Evolutionary conservation across 1,140 invertebrate genomes (phyloP).

Genomic region (Aphelinus atriplicis): DNA sequence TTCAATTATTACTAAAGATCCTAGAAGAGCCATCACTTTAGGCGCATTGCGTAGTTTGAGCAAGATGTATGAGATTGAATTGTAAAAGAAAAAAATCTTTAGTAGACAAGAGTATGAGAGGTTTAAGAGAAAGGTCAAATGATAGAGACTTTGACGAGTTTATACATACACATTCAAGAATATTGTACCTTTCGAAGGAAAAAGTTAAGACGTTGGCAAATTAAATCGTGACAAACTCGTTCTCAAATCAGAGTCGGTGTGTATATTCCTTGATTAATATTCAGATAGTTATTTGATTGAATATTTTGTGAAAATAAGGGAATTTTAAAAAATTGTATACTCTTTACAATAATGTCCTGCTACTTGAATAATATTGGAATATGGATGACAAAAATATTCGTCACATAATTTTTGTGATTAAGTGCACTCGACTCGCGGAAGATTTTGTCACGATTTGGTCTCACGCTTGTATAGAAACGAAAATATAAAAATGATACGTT

Average conservation of each 20-base stretch:
- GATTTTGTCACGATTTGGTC: not conserved
- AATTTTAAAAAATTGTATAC: too few species aligned
- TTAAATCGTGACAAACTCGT: constrained; percentile 12
- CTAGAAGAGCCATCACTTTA: constrained; percentile 59
- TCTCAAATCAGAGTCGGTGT: too few species aligned
- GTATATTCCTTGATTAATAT: too few species aligned
- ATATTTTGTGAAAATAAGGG: too few species aligned
- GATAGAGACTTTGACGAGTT: constrained; percentile 20
- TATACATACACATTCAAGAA: constrained; percentile 37
- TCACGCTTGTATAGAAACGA: constrained; percentile 31
- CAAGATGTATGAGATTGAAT: constrained; percentile 21
- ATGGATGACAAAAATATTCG: too few species aligned
- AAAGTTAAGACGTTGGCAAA: not conserved
- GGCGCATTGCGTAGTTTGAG: constrained; percentile 55
- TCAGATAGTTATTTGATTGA: too few species aligned
- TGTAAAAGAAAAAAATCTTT: constrained; percentile 15
- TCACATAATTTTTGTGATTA: constrained; percentile 15
- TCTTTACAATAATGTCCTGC: too few species aligned
- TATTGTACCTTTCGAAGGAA: constrained; percentile 15
- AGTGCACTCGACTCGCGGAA: constrained; percentile 5
- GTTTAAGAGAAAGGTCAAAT: not conserved
- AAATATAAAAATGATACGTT: constrained; percentile 31
- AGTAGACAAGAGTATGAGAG: too few species aligned
- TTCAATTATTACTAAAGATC: constrained; percentile 60
- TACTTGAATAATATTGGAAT: too few species aligned